Evolutionary conservation across 2,888 invertebrate species (phyloP).

Genomic region (Pollenia angustigena): DNA sequence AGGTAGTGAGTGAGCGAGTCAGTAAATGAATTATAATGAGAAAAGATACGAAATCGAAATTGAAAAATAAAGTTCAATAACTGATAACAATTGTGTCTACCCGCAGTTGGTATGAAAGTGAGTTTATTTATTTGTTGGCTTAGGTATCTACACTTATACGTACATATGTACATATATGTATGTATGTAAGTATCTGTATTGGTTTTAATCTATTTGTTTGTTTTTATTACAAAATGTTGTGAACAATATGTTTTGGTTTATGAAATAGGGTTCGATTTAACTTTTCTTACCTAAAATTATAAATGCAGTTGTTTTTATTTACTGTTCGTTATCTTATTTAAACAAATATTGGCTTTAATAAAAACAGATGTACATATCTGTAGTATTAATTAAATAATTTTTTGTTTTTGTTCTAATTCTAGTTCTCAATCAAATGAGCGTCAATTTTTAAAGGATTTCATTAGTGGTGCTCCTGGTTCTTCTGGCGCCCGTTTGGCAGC

Average conservation of each 20-base stretch:
- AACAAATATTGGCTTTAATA: background rate
- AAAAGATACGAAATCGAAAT: slow-evolving; percentile 12
- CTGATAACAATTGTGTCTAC: slow-evolving; percentile 59
- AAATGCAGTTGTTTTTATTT: slow-evolving; percentile 5
- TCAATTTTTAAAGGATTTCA: slow-evolving; percentile 96
- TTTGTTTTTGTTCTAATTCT: slow-evolving; percentile 77
- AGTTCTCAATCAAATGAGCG: slow-evolving; percentile 95
- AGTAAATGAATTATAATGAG: background rate
- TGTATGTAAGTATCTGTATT: background rate
- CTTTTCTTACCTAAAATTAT: slow-evolving; percentile 26
- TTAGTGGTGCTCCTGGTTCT: slow-evolving; percentile 91
- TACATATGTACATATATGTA: background rate
- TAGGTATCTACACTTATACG: background rate
- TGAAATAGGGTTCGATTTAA: slow-evolving; percentile 3
- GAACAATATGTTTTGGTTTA: slow-evolving; percentile 51
- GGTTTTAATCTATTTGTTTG: slow-evolving; percentile 26
- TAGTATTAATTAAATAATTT: background rate
- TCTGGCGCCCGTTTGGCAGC: slow-evolving; percentile 96
- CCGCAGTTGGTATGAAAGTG: background rate
- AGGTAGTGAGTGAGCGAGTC: slow-evolving; percentile 35
- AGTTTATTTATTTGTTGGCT: slow-evolving; percentile 3
- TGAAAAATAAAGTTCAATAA: slow-evolving; percentile 62
- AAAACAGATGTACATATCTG: background rate
- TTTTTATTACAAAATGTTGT: slow-evolving; percentile 35
- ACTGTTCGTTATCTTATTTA: slow-evolving; percentile 31